A percentile compares a stretch with the other conserved stretches of the same genome.
Evolutionary conservation across 2,888 invertebrate species (phyloP).

Genomic region (Disparrhopalites patrizii): DNA sequence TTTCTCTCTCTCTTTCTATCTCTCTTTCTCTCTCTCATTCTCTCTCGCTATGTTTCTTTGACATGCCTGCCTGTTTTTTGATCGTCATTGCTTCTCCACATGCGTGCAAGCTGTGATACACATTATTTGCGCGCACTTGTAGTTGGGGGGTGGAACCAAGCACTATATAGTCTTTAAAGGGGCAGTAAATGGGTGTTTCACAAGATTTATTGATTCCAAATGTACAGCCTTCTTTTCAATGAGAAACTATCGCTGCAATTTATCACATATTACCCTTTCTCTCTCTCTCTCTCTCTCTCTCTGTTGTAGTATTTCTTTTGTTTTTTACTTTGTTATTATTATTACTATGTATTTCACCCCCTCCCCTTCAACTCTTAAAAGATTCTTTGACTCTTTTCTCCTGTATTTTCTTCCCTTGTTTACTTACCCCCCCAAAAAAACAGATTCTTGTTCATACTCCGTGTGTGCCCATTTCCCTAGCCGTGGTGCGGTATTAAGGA

Average conservation of each 20-base stretch:
- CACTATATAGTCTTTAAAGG: conserved; percentile 15
- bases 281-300: conserved; percentile 8
- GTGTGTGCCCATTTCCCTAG: too few relatives aligned
- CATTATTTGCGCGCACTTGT: conserved; percentile 19
- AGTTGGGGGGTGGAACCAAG: conserved; percentile 18
- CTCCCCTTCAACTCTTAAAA: not conserved
- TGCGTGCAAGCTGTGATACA: conserved; percentile 5
- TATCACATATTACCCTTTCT: not conserved
- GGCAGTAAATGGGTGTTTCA: conserved; percentile 12
- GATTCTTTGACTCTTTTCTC: not conserved
- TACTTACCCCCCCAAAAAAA: not conserved
- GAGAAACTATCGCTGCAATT: too few relatives aligned
- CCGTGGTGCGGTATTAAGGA: too few relatives aligned
- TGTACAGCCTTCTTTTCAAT: conserved; percentile 13
- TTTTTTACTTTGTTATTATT: not conserved
- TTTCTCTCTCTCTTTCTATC: too few relatives aligned
- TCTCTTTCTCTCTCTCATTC: too few relatives aligned
- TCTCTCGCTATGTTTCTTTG: not conserved
- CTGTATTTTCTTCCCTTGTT: not conserved
- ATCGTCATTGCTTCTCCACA: not conserved
- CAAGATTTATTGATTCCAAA: conserved; percentile 25
- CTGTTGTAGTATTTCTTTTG: not conserved
- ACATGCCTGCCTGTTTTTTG: not conserved
- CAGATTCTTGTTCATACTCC: too few relatives aligned
- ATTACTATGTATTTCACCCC: too few relatives aligned